Percentiles rank a stretch among this genome's conserved stretches.
Evolutionary conservation across 2,797 vertebrate genomes (phyloP).

Genomic region (Sebastes glaucus): DNA sequence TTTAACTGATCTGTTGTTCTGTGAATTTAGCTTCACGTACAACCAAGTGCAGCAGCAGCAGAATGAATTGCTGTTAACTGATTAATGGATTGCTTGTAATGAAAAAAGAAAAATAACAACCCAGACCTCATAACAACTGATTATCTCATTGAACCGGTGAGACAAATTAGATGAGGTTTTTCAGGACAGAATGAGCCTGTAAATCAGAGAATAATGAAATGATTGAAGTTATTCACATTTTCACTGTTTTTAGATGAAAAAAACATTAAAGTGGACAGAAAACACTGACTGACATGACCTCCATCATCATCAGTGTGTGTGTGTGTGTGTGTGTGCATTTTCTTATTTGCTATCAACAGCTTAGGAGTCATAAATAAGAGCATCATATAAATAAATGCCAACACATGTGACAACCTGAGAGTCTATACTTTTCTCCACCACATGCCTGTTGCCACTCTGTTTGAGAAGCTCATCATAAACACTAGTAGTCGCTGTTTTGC

Average conservation of each 20-base stretch:
- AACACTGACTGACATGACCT: neutral
- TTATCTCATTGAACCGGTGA: neutral
- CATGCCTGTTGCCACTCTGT: conserved; percentile 67
- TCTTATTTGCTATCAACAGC: no score
- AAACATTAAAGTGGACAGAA: neutral
- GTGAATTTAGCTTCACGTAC: neutral
- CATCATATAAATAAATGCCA: neutral
- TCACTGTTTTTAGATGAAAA: neutral
- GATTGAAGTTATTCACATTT: neutral
- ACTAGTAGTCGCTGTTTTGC: conserved; percentile 88
- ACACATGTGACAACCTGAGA: neutral
- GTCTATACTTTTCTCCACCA: neutral
- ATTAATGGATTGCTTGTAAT: conserved; percentile 16
- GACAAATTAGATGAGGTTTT: neutral
- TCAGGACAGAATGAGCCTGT: no score
- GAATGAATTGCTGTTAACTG: neutral
- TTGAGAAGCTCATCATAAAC: neutral
- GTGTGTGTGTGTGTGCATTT: neutral
- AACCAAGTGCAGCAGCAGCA: neutral
- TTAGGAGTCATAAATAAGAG: neutral
- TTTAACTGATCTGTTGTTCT: neutral
- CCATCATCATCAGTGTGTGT: neutral
- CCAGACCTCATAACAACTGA: neutral
- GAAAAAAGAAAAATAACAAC: neutral
- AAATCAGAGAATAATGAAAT: neutral